A percentile compares a stretch with the other conserved stretches of the same genome.
phyloP scores from a whole-genome alignment of 2,888 invertebrate genomes.

The Trimorus sp. region DNA sequence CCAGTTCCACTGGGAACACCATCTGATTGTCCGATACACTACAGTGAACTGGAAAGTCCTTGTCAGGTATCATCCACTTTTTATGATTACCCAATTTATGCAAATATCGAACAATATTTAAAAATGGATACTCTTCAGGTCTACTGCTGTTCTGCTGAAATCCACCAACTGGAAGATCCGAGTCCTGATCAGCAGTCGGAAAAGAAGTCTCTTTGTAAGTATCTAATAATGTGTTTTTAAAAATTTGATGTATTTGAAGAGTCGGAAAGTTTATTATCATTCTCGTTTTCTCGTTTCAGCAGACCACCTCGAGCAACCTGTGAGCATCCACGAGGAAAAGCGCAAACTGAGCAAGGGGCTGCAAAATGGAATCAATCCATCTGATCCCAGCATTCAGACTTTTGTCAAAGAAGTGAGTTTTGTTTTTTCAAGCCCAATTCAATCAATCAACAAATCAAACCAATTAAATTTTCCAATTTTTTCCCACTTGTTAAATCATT shows the following conservation, averaged over 20 bases:
- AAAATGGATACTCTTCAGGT: slow-evolving; percentile 68
- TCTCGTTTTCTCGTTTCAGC: slow-evolving; percentile 67
- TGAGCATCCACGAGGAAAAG: slow-evolving; percentile 78
- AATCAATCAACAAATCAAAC: no score
- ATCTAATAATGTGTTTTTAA: background rate
- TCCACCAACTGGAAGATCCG: slow-evolving; percentile 78
- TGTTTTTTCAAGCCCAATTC: no score
- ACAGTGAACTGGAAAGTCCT: slow-evolving; percentile 76
- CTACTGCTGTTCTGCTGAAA: slow-evolving; percentile 77
- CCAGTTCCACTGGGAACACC: slow-evolving; percentile 76
- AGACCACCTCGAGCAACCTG: slow-evolving; percentile 78
- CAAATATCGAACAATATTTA: background rate
- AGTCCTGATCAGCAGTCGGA: slow-evolving; percentile 77
- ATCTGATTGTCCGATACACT: slow-evolving; percentile 74
- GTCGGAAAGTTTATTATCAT: slow-evolving; percentile 1
- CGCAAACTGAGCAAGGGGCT: slow-evolving; percentile 77
- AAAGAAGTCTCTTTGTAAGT: slow-evolving; percentile 78
- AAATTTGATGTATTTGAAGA: background rate
- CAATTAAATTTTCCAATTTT: no score
- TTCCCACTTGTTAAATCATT: no score
- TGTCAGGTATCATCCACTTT: slow-evolving; percentile 72
- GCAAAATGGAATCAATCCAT: slow-evolving; percentile 78
- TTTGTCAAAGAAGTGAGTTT: slow-evolving; percentile 76
- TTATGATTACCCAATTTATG: slow-evolving; percentile 5
- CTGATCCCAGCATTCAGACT: slow-evolving; percentile 78